phyloP scores from a whole-genome alignment of 1,140 invertebrate genomes.

The Eciton burchellii region DNA sequence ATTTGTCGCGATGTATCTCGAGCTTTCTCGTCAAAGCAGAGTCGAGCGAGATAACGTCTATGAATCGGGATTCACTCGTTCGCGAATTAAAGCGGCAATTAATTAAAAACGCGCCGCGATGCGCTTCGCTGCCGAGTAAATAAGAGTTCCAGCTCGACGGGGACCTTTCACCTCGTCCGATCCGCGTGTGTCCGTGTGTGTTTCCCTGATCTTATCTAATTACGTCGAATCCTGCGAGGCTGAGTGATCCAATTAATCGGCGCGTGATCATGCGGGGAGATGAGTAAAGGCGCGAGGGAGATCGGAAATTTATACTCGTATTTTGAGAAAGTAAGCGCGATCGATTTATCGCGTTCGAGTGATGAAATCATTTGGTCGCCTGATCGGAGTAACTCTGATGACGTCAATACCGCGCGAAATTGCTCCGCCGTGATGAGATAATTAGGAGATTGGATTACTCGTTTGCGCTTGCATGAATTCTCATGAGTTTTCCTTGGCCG shows the following conservation, averaged over 20 bases:
- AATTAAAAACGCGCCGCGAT: slow-evolving; percentile 44
- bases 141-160: slow-evolving; percentile 31
- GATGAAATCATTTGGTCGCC: background rate
- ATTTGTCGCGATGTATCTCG: background rate
- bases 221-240: background rate
- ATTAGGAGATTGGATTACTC: slow-evolving; percentile 59
- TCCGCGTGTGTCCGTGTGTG: background rate
- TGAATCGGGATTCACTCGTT: slow-evolving; percentile 9
- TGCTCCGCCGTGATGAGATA: slow-evolving; percentile 44
- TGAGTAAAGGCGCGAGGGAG: background rate
- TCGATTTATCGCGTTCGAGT: background rate
- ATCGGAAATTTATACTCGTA: background rate
- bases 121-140: slow-evolving; percentile 5
- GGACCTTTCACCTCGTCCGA: slow-evolving; percentile 14
- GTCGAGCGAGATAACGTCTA: slow-evolving; percentile 7
- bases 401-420: slow-evolving; percentile 30
- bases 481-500: slow-evolving; percentile 35
- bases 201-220: background rate
- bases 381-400: background rate
- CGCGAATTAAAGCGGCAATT: slow-evolving; percentile 39
- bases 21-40: slow-evolving; percentile 17
- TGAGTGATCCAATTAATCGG: slow-evolving; percentile 19
- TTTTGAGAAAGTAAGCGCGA: background rate
- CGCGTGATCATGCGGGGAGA: background rate
- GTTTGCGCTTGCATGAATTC: slow-evolving; percentile 39